Evolutionary conservation across 2,888 invertebrate genomes (phyloP).

Genomic region (Drosophila borealis): DNA sequence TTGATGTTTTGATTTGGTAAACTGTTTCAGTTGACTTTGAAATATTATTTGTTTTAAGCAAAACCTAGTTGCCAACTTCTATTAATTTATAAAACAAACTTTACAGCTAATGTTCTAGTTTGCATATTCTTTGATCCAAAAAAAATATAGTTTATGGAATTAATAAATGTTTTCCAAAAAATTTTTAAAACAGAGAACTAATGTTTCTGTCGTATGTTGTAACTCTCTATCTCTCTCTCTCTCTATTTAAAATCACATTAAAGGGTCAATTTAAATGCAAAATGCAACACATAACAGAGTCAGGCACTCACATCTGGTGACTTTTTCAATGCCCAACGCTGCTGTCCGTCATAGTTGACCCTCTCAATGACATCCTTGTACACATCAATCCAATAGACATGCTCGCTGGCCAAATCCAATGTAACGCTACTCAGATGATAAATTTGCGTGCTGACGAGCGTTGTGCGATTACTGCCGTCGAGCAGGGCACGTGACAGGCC

Average conservation of each 20-base stretch:
- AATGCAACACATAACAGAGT: background rate
- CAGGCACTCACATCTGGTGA: constrained; percentile 77
- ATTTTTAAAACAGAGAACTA: too few relatives aligned
- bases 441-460: constrained; percentile 89
- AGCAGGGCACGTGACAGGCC: constrained; percentile 88
- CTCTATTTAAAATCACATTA: background rate
- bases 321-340: constrained; percentile 86
- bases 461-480: constrained; percentile 87
- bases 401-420: constrained; percentile 89
- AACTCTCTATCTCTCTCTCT: too few relatives aligned
- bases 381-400: constrained; percentile 92
- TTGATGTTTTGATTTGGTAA: too few relatives aligned
- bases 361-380: constrained; percentile 92
- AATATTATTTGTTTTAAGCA: too few relatives aligned
- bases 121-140: too few relatives aligned
- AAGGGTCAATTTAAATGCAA: background rate
- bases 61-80: too few relatives aligned
- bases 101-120: too few relatives aligned
- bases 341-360: constrained; percentile 90
- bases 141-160: too few relatives aligned
- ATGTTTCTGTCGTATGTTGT: too few relatives aligned
- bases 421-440: constrained; percentile 91
- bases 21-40: too few relatives aligned
- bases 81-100: too few relatives aligned
- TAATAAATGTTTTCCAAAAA: too few relatives aligned